Percentiles rank a stretch among this genome's conserved stretches.
Conservation (phyloP, 2,888 invertebrate genomes). For the Carcina quercana region DNA sequence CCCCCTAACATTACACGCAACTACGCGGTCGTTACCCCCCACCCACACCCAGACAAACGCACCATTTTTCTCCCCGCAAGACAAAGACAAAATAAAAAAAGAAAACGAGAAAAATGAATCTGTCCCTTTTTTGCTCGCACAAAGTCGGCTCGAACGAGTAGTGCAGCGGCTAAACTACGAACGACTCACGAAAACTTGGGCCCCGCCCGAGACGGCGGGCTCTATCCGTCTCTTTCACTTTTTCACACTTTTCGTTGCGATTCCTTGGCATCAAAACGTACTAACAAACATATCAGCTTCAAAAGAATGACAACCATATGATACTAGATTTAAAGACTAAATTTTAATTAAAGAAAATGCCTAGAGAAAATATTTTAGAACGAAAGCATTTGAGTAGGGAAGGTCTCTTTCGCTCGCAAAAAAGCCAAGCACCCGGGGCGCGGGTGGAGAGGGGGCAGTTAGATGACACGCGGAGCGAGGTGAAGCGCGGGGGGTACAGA, state of each 20-base stretch:
- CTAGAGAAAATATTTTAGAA: constrained; percentile 69
- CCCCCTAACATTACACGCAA: constrained; percentile 69
- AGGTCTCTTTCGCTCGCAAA: constrained; percentile 73
- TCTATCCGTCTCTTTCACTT: constrained; percentile 74
- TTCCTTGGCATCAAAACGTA: constrained; percentile 22
- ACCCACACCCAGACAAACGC: constrained; percentile 45
- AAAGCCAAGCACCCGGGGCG: constrained; percentile 53
- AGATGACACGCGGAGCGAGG: too few species aligned
- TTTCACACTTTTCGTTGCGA: constrained; percentile 69
- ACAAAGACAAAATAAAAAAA: constrained; percentile 74
- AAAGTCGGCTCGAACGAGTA: constrained; percentile 39
- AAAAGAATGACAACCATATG: constrained; percentile 23
- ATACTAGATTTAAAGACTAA: accelerated
- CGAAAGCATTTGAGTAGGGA: constrained; percentile 64
- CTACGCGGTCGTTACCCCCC: constrained; percentile 42
- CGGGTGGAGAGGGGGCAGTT: constrained; percentile 26
- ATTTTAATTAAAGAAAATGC: constrained; percentile 16
- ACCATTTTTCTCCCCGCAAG: constrained; percentile 68
- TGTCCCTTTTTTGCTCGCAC: constrained; percentile 42
- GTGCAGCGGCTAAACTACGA: constrained; percentile 64
- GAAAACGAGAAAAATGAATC: constrained; percentile 69
- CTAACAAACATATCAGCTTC: constrained; percentile 10
- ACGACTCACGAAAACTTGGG: constrained; percentile 73
- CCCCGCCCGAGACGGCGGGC: constrained; percentile 70
- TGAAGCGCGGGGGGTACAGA: constrained; percentile 27